Base-by-base conservation (phyloP, 1,140 invertebrate genomes). In the Macrotrachela quadricornifera region DNA sequence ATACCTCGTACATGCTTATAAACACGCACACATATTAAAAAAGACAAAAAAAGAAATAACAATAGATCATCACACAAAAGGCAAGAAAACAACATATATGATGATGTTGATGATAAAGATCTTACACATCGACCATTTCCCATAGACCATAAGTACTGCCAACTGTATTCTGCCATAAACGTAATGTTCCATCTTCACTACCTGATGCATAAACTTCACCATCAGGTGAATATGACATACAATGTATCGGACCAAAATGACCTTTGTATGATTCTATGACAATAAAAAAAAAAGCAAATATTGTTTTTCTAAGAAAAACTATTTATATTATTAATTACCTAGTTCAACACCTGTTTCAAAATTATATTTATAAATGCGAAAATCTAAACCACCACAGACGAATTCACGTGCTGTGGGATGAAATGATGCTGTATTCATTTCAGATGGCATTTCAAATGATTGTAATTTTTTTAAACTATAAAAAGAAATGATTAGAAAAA, bases 311-410 rank as follows among this genome's bases (percentile, higher is more conserved):
- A 8, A 30, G 2, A 4, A 2, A 30, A 30, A 4, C 8, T 30
- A 4, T 30, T 30, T 30, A 8, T 4, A 57, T 41, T 16, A 14
- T 21, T 16, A 56, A 66, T 75, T 68, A 88, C 85, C 87, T 59
- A 92, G 77, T 76, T 94, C 87, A 49, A 76, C 76, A 54, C 88
- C 87, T 46, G 81, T 84, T 43, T 79, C 77, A 61, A 84, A 94
- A 67, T 95, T 84, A 67, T 83, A 92, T 72, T 95, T 96, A 71
- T 96, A 96, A 73, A 96, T 85, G 68, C 90, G 92, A 57, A 94
- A 82, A 70, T 96, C 87, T 65, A 94, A 87, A 12, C 88, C 88
- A 41, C 86, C 88, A 64, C 85, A 90, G 10, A 94, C 86, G 72
- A 94, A 95, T 50, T 88, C 80, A 50, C 78, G 79, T 57, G 84